Evolutionary conservation across 2,797 vertebrate genomes (phyloP).

Genomic region (Pitangus sulphuratus): DNA sequence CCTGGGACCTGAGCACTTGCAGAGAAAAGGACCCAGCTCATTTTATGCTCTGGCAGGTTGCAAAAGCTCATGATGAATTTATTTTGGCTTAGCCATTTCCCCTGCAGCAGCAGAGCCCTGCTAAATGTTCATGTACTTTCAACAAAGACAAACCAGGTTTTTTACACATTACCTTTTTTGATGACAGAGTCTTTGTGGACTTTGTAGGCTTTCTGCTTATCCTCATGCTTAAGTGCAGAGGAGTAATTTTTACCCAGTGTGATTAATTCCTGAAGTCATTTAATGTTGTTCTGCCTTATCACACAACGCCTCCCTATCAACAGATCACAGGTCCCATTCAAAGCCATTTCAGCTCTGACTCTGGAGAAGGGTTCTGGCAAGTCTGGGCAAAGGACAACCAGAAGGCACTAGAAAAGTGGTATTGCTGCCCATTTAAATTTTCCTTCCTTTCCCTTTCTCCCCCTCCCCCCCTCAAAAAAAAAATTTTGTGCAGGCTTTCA

Average conservation of each 20-base stretch:
- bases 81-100: background rate
- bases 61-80: background rate
- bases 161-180: background rate
- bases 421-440: background rate
- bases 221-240: background rate
- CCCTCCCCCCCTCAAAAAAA: background rate
- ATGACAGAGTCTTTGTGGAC: background rate
- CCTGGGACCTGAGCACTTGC: background rate
- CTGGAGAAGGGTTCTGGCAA: background rate
- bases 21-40: background rate
- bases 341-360: background rate
- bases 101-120: background rate
- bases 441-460: background rate
- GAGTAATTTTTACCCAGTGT: background rate
- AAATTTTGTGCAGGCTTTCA: background rate
- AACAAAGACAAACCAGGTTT: background rate
- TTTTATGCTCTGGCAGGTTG: background rate
- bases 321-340: background rate
- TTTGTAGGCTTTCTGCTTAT: background rate
- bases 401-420: background rate
- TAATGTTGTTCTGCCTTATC: background rate
- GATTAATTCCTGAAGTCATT: background rate
- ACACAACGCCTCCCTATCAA: background rate
- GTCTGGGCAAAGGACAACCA: background rate
- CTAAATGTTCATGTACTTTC: background rate